Evolutionary conservation across 2,113 vertebrate species (phyloP).

Genomic region (Pongo abelii): DNA sequence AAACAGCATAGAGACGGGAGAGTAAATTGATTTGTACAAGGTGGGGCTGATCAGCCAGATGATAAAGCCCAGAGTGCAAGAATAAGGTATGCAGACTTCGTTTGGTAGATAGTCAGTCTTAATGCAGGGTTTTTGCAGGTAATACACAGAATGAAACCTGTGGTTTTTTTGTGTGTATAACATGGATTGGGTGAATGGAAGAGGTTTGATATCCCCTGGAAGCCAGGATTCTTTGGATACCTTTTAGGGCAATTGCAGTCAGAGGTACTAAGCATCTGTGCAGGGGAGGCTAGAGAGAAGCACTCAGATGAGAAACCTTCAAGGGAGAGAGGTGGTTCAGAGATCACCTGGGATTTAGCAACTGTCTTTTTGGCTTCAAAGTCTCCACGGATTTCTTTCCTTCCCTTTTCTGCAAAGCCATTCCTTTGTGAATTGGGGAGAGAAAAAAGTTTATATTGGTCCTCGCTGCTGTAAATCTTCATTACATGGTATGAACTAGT

Average conservation of each 20-base stretch:
- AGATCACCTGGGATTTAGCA: neutral
- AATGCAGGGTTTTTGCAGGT: neutral
- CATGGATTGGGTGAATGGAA: neutral
- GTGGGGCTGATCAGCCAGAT: neutral
- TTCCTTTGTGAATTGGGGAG: neutral
- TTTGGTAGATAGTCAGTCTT: neutral
- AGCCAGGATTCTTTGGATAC: neutral
- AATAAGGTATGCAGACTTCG: neutral
- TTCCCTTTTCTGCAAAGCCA: neutral
- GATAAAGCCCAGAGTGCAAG: neutral
- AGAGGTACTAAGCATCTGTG: too few relatives aligned
- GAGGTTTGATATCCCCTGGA: neutral
- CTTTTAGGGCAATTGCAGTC: fast-evolving
- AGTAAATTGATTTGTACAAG: neutral
- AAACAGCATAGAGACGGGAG: neutral
- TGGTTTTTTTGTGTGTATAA: neutral
- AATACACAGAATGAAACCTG: neutral
- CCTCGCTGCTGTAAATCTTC: neutral
- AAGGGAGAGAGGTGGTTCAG: neutral
- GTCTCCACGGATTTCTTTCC: neutral
- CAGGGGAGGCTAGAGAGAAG: neutral
- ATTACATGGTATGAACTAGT: neutral
- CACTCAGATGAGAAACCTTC: neutral
- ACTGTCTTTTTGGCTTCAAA: neutral
- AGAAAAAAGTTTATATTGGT: neutral